Conservation (phyloP, 2,797 vertebrate species). For the Protonibea diacanthus region DNA sequence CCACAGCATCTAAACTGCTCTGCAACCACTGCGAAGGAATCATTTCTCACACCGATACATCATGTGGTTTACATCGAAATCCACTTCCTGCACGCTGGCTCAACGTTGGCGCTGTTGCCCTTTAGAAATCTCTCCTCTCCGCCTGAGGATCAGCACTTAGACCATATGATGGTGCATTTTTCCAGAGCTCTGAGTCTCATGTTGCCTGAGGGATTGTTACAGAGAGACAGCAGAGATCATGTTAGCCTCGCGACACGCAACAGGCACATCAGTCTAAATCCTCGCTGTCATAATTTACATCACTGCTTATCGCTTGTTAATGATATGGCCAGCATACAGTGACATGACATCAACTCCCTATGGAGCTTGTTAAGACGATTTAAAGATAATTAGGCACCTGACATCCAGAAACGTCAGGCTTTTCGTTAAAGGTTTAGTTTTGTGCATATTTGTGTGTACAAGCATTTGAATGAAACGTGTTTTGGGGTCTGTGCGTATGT, state of each 20-base stretch:
- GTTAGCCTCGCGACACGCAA: neutral
- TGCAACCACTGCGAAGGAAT: constrained; percentile 9
- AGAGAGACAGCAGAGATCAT: constrained; percentile 8
- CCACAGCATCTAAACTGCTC: neutral
- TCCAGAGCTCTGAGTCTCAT: constrained; percentile 20
- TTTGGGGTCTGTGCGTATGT: constrained; percentile 8
- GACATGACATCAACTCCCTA: neutral
- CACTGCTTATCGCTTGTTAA: too few relatives aligned
- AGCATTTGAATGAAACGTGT: neutral
- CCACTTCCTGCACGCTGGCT: constrained; percentile 43
- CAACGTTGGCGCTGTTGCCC: neutral
- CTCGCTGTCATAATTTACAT: neutral
- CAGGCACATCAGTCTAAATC: constrained; percentile 9
- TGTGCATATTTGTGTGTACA: neutral
- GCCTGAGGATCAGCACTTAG: constrained; percentile 8
- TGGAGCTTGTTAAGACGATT: constrained; percentile 3
- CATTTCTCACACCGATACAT: neutral
- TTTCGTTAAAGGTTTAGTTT: neutral
- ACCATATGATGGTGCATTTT: neutral
- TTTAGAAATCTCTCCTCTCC: neutral
- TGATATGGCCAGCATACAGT: neutral
- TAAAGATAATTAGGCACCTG: constrained; percentile 12
- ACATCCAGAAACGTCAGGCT: neutral
- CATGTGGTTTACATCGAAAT: constrained; percentile 46
- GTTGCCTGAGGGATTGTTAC: constrained; percentile 9